phyloP scores from a whole-genome alignment of 1,140 invertebrate genomes.

The Ceratina japonica region DNA sequence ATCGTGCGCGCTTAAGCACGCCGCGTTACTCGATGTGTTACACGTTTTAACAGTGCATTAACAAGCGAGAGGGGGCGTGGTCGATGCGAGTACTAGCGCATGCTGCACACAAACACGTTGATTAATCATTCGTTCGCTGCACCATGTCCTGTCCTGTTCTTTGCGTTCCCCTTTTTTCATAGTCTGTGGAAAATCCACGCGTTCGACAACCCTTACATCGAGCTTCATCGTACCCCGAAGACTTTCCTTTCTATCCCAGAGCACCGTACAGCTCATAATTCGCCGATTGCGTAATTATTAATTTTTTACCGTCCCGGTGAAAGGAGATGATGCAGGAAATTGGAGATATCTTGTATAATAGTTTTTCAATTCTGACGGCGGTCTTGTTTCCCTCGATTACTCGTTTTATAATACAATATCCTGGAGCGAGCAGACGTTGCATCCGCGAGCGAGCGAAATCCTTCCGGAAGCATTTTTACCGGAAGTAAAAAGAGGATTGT shows the following conservation, averaged over 20 bases:
- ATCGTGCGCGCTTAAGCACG: slow-evolving; percentile 18
- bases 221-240: too few species aligned
- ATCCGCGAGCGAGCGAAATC: slow-evolving; percentile 3
- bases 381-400: background rate
- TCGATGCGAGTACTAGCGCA: background rate
- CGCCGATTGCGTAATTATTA: slow-evolving; percentile 6
- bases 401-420: background rate
- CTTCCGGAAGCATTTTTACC: slow-evolving; percentile 45
- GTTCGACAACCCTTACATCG: too few species aligned
- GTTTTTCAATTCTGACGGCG: background rate
- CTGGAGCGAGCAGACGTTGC: background rate
- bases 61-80: slow-evolving; percentile 6
- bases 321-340: background rate
- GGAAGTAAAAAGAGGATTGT: slow-evolving; percentile 49
- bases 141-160: background rate
- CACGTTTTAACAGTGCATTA: slow-evolving; percentile 37
- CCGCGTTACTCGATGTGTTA: slow-evolving; percentile 23
- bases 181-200: slow-evolving; percentile 13
- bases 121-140: slow-evolving; percentile 29
- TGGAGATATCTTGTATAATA: background rate
- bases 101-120: slow-evolving; percentile 15
- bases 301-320: background rate
- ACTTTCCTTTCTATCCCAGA: background rate
- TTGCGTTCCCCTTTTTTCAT: background rate
- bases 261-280: background rate